A percentile compares a stretch with the other conserved stretches of the same genome.
Conservation (phyloP, 2,888 invertebrate genomes). For the Pecten maximus region DNA sequence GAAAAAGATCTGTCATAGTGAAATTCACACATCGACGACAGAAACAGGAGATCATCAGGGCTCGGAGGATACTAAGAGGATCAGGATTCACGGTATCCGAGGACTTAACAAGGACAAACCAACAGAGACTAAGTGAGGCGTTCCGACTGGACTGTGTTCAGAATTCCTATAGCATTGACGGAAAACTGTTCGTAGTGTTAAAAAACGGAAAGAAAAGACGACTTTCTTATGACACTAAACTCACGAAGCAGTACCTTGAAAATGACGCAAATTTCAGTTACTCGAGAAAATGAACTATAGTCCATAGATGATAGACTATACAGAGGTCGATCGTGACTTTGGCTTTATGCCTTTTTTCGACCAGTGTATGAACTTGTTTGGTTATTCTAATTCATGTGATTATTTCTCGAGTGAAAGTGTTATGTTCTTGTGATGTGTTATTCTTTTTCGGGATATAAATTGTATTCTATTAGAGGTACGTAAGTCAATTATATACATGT, state of each 20-base stretch:
- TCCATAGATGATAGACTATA: neutral
- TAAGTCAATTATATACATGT: neutral
- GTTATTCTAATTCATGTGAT: neutral
- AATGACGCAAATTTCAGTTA: neutral
- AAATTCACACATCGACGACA: neutral
- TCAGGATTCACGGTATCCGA: neutral
- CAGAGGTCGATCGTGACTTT: neutral
- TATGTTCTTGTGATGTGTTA: neutral
- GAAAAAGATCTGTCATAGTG: neutral
- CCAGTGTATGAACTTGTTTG: neutral
- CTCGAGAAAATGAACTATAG: neutral
- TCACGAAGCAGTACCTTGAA: neutral
- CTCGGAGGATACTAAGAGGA: neutral
- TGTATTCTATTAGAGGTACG: neutral
- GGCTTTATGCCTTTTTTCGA: neutral
- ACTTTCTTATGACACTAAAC: neutral
- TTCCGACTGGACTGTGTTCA: neutral
- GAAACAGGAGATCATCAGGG: neutral
- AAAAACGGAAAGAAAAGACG: neutral
- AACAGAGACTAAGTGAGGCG: neutral
- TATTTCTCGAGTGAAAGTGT: slow-evolving; percentile 10
- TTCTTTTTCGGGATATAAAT: neutral
- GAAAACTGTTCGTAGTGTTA: neutral
- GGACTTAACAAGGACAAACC: neutral
- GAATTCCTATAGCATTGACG: neutral